Conservation (phyloP, 2,113 vertebrate species). For the Phylloscopus trochiloides region DNA sequence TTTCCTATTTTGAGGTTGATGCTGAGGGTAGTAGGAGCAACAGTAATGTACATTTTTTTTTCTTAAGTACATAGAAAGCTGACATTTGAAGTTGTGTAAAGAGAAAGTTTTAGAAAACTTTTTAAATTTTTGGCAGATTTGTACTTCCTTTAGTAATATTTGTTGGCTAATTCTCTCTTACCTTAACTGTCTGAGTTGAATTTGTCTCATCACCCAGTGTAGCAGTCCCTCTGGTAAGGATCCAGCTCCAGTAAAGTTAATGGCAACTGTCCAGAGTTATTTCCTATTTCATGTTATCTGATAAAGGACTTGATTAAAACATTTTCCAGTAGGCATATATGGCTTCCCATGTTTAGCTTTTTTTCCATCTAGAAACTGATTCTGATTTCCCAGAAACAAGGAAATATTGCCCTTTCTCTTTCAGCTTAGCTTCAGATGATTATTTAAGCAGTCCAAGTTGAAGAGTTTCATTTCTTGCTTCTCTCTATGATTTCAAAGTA, state of each 20-base stretch:
- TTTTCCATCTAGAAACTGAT: background rate
- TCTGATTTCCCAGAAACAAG: constrained; percentile 37
- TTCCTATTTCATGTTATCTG: constrained; percentile 41
- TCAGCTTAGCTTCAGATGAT: background rate
- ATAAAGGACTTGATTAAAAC: background rate
- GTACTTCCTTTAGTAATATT: background rate
- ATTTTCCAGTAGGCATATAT: background rate
- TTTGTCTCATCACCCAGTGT: background rate
- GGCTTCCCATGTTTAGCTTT: background rate
- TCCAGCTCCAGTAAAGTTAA: background rate
- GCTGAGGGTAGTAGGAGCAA: background rate
- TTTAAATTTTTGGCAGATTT: background rate
- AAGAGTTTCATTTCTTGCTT: background rate
- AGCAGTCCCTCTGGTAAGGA: background rate
- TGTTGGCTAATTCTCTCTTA: background rate
- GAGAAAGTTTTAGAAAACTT: background rate
- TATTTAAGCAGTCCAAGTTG: background rate
- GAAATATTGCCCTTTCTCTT: background rate
- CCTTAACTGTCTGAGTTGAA: background rate
- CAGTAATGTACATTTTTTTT: background rate
- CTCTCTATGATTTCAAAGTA: background rate
- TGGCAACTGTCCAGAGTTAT: constrained; percentile 14
- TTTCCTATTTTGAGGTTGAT: background rate
- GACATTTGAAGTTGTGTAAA: background rate
- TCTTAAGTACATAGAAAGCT: background rate